Evolutionary conservation across 53 echinoderm and acorn worm genomes (phyloP).

Genomic region (Henricia sp.): DNA sequence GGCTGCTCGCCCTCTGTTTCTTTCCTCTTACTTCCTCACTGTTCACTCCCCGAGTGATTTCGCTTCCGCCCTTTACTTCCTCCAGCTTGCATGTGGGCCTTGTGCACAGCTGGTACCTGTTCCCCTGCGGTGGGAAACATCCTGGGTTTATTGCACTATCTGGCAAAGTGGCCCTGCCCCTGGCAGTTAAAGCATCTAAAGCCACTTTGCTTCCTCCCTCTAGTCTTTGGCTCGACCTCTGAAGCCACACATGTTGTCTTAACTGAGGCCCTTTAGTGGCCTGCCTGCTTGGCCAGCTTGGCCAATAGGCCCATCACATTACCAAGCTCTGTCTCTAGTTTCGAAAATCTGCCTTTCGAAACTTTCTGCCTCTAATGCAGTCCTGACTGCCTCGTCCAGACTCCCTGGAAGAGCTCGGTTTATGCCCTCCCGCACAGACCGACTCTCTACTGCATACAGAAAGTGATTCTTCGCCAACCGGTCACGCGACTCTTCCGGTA

Average conservation of each 20-base stretch:
- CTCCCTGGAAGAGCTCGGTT: conserved; percentile 1
- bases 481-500: conserved; percentile 20
- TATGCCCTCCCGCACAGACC: conserved; percentile 18
- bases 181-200: conserved; percentile 60
- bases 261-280: not conserved
- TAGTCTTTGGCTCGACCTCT: not conserved
- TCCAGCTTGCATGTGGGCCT: too few species aligned
- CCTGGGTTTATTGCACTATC: not conserved
- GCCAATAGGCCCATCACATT: not conserved
- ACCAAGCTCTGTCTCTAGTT: not conserved
- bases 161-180: conserved; percentile 9
- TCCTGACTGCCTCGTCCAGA: conserved; percentile 3
- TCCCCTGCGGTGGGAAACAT: too few species aligned
- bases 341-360: conserved; percentile 8
- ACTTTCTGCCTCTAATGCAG: conserved; percentile 10
- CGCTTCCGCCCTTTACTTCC: too few species aligned
- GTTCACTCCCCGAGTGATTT: too few species aligned
- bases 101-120: too few species aligned
- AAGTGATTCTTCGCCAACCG: conserved; percentile 38
- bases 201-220: not conserved
- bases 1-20: too few species aligned
- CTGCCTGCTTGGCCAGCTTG: not conserved
- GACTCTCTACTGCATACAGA: conserved; percentile 23
- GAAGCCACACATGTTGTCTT: not conserved
- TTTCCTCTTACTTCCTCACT: too few species aligned